Evolutionary conservation across 1,140 invertebrate species (phyloP).

Genomic region (Diplogasteroides magnus): DNA sequence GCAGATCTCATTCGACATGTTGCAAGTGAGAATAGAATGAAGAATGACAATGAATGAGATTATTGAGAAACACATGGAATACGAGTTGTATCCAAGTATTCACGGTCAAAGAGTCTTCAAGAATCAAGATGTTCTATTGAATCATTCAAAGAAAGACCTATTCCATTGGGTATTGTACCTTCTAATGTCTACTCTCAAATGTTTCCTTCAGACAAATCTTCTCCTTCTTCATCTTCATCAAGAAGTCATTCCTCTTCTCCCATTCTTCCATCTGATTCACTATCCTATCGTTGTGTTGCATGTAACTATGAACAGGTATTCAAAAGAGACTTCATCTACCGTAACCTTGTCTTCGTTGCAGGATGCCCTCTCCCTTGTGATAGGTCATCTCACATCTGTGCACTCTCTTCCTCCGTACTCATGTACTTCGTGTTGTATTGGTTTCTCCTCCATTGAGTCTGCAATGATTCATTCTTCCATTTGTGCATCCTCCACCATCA

Average conservation of each 20-base stretch:
- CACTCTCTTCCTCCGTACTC: not conserved
- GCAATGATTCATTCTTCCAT: not conserved
- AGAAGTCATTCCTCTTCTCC: not conserved
- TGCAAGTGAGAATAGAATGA: constrained; percentile 51
- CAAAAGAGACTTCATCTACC: too few species aligned
- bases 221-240: not conserved
- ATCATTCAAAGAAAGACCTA: not conserved
- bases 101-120: constrained; percentile 39
- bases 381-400: not conserved
- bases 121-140: not conserved
- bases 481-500: not conserved
- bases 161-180: not conserved
- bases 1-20: constrained; percentile 54
- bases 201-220: too few species aligned
- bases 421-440: not conserved
- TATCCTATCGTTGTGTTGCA: not conserved
- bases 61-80: constrained; percentile 55
- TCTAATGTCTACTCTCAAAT: too few species aligned
- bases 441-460: not conserved
- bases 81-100: constrained; percentile 54
- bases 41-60: too few species aligned
- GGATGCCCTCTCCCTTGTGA: not conserved
- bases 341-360: not conserved
- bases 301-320: not conserved
- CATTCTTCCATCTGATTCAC: not conserved